phyloP scores from a whole-genome alignment of 2,797 vertebrate genomes.

The Numenius phaeopus region DNA sequence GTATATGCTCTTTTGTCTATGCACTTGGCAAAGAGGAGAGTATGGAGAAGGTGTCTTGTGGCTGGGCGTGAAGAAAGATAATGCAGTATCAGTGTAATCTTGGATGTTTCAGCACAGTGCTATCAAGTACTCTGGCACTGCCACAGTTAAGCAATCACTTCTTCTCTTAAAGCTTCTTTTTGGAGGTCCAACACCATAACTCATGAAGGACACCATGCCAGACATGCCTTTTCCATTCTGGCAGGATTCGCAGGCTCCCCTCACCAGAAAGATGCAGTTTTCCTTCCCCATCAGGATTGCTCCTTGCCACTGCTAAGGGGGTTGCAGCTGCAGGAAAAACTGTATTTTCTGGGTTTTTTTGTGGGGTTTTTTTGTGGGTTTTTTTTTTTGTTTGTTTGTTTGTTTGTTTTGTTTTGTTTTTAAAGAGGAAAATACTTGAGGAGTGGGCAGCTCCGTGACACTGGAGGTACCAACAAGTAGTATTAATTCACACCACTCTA shows the following conservation, averaged over 20 bases:
- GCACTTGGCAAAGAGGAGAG: not conserved
- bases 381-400: too few relatives aligned
- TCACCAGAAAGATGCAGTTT: not conserved
- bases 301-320: not conserved
- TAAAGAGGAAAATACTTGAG: not conserved
- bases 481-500: not conserved
- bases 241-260: not conserved
- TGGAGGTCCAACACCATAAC: not conserved
- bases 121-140: not conserved
- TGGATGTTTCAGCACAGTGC: not conserved
- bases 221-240: not conserved
- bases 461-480: not conserved
- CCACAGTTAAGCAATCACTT: constrained; percentile 7
- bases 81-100: not conserved
- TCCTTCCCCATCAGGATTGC: not conserved
- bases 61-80: not conserved
- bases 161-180: not conserved
- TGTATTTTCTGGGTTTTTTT: too few relatives aligned
- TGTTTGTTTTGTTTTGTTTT: not conserved
- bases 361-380: too few relatives aligned
- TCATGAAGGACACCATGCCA: not conserved
- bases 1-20: not conserved
- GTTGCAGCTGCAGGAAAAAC: not conserved
- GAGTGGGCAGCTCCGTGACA: not conserved
- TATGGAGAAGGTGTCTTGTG: not conserved